Conservation (phyloP, 2,113 vertebrate genomes). For the Gambusia holbrooki region DNA sequence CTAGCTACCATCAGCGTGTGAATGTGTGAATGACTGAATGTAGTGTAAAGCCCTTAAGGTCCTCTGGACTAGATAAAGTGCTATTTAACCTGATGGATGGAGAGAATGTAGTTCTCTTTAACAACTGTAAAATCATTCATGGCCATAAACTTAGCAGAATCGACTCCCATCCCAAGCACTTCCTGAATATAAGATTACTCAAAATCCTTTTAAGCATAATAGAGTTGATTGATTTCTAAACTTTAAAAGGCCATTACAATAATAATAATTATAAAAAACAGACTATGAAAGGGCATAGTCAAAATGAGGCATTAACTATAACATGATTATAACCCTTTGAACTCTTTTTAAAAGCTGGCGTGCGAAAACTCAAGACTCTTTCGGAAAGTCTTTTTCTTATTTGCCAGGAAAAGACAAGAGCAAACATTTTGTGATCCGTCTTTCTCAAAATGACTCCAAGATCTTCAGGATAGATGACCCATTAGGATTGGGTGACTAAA, state of each 20-base stretch:
- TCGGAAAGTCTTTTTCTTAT: neutral
- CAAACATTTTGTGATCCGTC: constrained; percentile 31
- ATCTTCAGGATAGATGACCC: constrained; percentile 68
- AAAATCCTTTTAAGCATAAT: neutral
- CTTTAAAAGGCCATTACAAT: neutral
- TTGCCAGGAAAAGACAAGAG: constrained; percentile 9
- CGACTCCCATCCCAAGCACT: neutral
- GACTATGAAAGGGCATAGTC: neutral
- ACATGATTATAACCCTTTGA: neutral
- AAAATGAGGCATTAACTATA: neutral
- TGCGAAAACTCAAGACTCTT: neutral
- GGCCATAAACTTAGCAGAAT: too few relatives aligned
- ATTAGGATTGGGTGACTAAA: constrained; percentile 75
- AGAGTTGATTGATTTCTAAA: neutral
- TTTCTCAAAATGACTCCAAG: constrained; percentile 27
- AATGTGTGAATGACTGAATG: too few relatives aligned
- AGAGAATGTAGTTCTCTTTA: too few relatives aligned
- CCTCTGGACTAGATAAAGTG: too few relatives aligned
- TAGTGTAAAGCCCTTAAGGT: too few relatives aligned
- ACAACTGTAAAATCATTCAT: too few relatives aligned
- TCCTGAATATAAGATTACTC: neutral
- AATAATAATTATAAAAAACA: neutral
- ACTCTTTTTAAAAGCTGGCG: constrained; percentile 2
- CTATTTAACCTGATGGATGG: too few relatives aligned
- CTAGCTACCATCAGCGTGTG: too few relatives aligned